Evolutionary conservation across 2,888 invertebrate genomes (phyloP).

Genomic region (Phorcus lineatus): DNA sequence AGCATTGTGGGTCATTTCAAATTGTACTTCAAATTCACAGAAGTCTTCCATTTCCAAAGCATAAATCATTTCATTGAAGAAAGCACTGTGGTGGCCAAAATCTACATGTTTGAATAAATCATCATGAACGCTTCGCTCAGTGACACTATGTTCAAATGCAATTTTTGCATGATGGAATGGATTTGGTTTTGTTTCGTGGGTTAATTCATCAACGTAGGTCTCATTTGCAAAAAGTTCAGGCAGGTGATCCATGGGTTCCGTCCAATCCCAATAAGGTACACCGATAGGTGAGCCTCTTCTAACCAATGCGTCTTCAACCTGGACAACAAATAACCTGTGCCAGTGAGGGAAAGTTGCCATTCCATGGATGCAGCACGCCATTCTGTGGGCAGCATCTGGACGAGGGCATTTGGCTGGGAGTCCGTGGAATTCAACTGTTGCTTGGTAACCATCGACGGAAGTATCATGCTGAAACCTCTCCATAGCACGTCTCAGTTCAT

Average conservation of each 20-base stretch:
- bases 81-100: conserved; percentile 40
- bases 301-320: conserved; percentile 44
- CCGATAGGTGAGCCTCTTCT: conserved; percentile 43
- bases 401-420: conserved; percentile 43
- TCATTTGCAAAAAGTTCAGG: conserved; percentile 37
- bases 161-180: conserved; percentile 42
- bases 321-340: conserved; percentile 33
- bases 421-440: conserved; percentile 49
- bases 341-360: conserved; percentile 42
- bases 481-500: conserved; percentile 42
- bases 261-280: conserved; percentile 51
- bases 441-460: conserved; percentile 49
- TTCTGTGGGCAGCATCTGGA: conserved; percentile 38
- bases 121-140: conserved; percentile 28
- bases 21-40: conserved; percentile 48
- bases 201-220: conserved; percentile 36
- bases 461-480: conserved; percentile 41
- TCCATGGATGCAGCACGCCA: conserved; percentile 41
- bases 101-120: conserved; percentile 31
- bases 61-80: conserved; percentile 40
- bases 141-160: conserved; percentile 31
- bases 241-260: conserved; percentile 34
- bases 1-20: conserved; percentile 32
- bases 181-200: conserved; percentile 30
- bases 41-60: conserved; percentile 46